Percentiles rank a stretch among this genome's conserved stretches.
These are phyloP conservation scores for Leptosomus discolor DNA, from an alignment of 2,113 vertebrate genomes.

Conservation along the genomic window DNA sequence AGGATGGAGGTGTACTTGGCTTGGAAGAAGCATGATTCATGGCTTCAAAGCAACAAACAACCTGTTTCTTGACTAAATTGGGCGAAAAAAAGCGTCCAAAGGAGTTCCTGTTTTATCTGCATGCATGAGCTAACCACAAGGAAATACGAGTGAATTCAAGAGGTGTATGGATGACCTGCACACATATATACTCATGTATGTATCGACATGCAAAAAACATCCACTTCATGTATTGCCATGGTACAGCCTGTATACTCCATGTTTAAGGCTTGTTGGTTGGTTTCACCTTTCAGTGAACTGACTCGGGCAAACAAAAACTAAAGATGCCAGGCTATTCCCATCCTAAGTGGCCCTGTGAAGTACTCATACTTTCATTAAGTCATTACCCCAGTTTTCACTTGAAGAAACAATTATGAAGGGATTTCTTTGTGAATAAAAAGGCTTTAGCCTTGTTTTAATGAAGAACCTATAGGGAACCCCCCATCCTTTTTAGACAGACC, in stretches of 20 bases:
- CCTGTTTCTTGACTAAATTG: not conserved
- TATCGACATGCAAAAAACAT: not conserved
- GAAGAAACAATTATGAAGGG: not conserved
- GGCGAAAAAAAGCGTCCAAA: not conserved
- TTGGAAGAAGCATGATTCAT: not conserved
- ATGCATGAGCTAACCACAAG: rapidly evolving
- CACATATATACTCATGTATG: not conserved
- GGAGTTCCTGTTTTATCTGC: not conserved
- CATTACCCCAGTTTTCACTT: not conserved
- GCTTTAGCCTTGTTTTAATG: not conserved
- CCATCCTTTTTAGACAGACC: not conserved
- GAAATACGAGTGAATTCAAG: not conserved
- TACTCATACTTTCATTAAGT: not conserved
- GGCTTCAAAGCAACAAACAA: not conserved
- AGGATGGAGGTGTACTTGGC: not conserved
- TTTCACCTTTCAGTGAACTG: not conserved
- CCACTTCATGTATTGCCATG: not conserved
- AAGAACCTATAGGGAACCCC: not conserved
- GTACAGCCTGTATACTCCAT: rapidly evolving
- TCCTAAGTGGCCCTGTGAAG: not conserved
- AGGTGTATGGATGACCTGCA: not conserved
- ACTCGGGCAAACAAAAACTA: rapidly evolving
- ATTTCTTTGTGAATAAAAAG: not conserved
- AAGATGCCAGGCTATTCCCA: not conserved
- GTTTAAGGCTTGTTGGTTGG: not conserved